Evolutionary conservation across 2,113 vertebrate species (phyloP), one percentile per base, ranked within the genome.

Genomic region (Callithrix jacchus): DNA sequence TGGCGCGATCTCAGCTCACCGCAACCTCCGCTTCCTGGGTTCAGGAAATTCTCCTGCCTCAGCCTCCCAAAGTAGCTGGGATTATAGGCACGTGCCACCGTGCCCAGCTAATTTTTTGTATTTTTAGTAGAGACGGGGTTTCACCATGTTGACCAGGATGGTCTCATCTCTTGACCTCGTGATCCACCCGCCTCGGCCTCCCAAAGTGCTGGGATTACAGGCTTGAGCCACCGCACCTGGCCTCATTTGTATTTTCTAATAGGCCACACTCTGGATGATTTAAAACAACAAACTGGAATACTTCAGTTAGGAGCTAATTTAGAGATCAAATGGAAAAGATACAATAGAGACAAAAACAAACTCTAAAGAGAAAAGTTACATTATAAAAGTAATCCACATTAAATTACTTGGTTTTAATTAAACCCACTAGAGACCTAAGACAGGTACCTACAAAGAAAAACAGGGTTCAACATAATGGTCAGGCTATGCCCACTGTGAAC

Each of bases 241-340:
- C n/a, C n/a, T 47, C 85, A 25, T 54, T 47, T 74, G 1, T 91
- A 81, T 40, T 21, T 68, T 91, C 76, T 56, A 18, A 47, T 66
- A 23, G 81, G 73, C 23, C 25, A 64, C 6, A 90, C 17, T 86
- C 40, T 85, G 14, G 74, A 71, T 68, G n/a, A 90, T 86, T 80
- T 82, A 87, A 91, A 25, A 91, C 54, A 76, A 91, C 30, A 91
- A 91, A 37, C 32, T n/a, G 11, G 84, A 89, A 80, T 64, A 68
- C 40, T 77, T 77, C 89, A 93, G 37, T 74, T 84, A 89, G 25
- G 66, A 32, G 81, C 21, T 47, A 79, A 32, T 23, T 3, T 37
- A 95, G 32, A 91, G 54, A 47, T 30, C 64, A 91, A 66, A 7
- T 45, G 3, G 17, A 9, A 90, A 89, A 35, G 25, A 81, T 49